phyloP scores from a whole-genome alignment of 2,888 invertebrate species.

The Pteria penguin region DNA sequence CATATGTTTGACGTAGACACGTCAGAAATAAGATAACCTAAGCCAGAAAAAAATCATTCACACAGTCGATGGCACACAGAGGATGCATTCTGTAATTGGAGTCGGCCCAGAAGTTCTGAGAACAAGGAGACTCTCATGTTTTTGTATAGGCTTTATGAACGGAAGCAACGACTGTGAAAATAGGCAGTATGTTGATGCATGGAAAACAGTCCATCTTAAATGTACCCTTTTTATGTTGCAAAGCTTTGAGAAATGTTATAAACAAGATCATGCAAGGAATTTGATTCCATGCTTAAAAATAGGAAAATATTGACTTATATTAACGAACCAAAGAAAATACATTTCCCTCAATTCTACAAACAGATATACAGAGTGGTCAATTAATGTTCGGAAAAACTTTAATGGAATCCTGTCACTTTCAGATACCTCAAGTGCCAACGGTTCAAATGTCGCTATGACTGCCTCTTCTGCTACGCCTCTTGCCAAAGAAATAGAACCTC shows the following conservation, averaged over 20 bases:
- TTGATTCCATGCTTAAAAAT: not conserved
- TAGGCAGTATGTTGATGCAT: not conserved
- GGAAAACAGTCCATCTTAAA: constrained; percentile 10
- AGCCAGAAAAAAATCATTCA: not conserved
- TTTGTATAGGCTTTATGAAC: not conserved
- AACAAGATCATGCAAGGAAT: no score
- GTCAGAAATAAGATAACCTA: not conserved
- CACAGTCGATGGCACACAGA: constrained; percentile 11
- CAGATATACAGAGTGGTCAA: not conserved
- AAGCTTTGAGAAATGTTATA: not conserved
- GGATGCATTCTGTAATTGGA: constrained; percentile 14
- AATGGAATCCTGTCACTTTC: no score
- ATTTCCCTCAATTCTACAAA: not conserved
- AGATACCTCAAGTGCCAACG: no score
- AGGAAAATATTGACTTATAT: not conserved
- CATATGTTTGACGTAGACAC: constrained; percentile 8
- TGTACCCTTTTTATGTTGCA: not conserved
- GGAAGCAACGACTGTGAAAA: not conserved
- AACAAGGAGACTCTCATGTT: constrained; percentile 14
- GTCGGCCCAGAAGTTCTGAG: not conserved
- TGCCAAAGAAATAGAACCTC: not conserved
- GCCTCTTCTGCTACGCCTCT: no score
- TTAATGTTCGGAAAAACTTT: no score
- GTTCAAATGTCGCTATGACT: no score
- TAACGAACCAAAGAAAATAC: not conserved